A percentile compares a stretch with the other conserved stretches of the same genome.
phyloP scores from a whole-genome alignment of 2,888 invertebrate species.

The Coelinius sp. region DNA sequence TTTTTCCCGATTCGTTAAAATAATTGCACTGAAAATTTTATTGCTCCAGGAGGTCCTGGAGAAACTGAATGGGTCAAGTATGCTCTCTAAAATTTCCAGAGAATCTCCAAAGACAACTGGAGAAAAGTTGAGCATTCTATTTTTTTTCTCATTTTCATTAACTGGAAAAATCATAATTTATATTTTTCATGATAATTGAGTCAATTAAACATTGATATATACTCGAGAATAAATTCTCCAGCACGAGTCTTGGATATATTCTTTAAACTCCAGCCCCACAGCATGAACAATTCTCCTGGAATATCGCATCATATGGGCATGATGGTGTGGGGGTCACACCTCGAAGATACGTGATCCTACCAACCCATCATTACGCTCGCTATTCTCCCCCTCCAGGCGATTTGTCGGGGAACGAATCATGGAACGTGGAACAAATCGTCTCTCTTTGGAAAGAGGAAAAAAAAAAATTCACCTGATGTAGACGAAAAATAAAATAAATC shows the following conservation, averaged over 20 bases:
- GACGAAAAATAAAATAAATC: background rate
- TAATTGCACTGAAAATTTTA: too few relatives aligned
- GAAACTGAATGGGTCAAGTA: too few relatives aligned
- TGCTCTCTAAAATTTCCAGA: too few relatives aligned
- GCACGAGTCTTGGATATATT: too few relatives aligned
- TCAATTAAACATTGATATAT: background rate
- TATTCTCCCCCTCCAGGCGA: slow-evolving; percentile 34
- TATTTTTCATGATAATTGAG: too few relatives aligned
- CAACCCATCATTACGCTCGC: slow-evolving; percentile 53
- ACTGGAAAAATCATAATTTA: too few relatives aligned
- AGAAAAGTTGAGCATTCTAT: too few relatives aligned
- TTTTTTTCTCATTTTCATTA: too few relatives aligned
- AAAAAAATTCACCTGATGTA: background rate
- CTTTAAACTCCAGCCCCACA: background rate
- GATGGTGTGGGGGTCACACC: slow-evolving; percentile 50
- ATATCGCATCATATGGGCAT: slow-evolving; percentile 41
- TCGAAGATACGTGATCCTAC: slow-evolving; percentile 46
- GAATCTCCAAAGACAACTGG: too few relatives aligned
- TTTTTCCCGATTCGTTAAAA: too few relatives aligned
- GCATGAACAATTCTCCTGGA: slow-evolving; percentile 30
- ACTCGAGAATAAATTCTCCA: too few relatives aligned
- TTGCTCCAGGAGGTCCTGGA: too few relatives aligned
- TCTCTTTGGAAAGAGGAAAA: background rate
- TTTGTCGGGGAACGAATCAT: slow-evolving; percentile 13
- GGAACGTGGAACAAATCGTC: slow-evolving; percentile 38